Evolutionary conservation across 2,797 vertebrate genomes (phyloP), one percentile per base, ranked within the genome.

Genomic region (Leptatherina wallacei): DNA sequence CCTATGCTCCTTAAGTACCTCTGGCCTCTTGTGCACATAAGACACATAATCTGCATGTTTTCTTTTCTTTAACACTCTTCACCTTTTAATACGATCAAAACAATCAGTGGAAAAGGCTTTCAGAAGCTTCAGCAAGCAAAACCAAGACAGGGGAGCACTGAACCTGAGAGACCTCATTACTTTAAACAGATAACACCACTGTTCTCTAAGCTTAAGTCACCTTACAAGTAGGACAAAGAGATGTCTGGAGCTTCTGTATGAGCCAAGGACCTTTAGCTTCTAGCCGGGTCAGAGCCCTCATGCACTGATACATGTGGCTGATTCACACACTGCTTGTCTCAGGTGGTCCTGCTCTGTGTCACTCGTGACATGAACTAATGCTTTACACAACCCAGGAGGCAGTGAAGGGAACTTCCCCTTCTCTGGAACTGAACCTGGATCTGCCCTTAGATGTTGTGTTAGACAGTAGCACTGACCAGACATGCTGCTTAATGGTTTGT

Each of bases 341-440:
- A 92, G 87, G 91, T 90, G 87, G 89, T 80, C 75, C 66, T 77
- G 73, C 60, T 70, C 66, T 27, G 49, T 82, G 73, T 71, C 78
- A 83, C 88, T 40, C 70, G 62, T 92, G 88, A 92, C 88, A 85
- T 11, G 30, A 61, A 60, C 67, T 57, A 61, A 74, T 30, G 82
- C 70, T 88, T 91, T 90, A 91, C 72, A 84, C 79, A 91, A 85
- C 69, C 64, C 40, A 62, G n/a, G 65, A 77, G 54, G 66, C 76
- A 85, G 59, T 80, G 80, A 84, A 51, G 88, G 69, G 59, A 40
- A 91, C 88, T 91, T 92, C 90, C 84, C 84, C 62, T 14, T 42
- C 40, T 69, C 44, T 9, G 14, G 58, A 61, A 14, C 73, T 61
- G 69, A 81, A 66, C 27, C 69, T 71, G 84, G 61, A 74, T 61